Base-by-base conservation (phyloP, 2,797 vertebrate species). In the Botia almorhae region DNA sequence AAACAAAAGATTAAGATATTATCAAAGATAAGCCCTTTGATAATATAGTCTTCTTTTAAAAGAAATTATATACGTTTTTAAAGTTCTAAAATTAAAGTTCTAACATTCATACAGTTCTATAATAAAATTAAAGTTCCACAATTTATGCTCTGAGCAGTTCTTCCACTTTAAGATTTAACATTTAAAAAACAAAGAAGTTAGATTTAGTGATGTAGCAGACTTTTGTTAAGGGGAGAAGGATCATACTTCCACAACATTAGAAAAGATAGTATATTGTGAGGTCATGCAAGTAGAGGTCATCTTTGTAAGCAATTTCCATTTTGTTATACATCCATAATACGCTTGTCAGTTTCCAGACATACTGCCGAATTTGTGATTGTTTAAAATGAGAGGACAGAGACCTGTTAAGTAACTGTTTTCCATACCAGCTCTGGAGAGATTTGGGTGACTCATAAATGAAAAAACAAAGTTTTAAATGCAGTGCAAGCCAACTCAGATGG, bases 351-450 rank as follows among this genome's bases (percentile, higher is more conserved):
- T 14, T 51, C 13, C 46, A 26, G 10, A 56, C 43, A 51, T 56
- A 58, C 50, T 36, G 11, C 55, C 17, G 29, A 23, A 67, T 43
- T 43, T 68, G 50, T 60, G 7, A 70, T 69, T 17, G 23, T 77
- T 69, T 69, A 48, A 56, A 69, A 43, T 36, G 56, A 61, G 43
- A 61, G 33, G 60, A 50, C 26, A 58, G 33, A 63, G 67, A 51
- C 26, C 29, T 71, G 26, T 51, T 63, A 71, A 79, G 51, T 39
- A 53, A 53, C 77, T 64, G 69, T 29, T 71, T 79, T 78, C 46
- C 43, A 78, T 70, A 17, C 17, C 23, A 23, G 55, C 67, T 69
- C 2, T 1, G 43, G 43, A 23, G 16, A 19, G 36, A 58, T 16
- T 58, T 13, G 43, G 39, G 51, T 77, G 60, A 69, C 23, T 33